Evolutionary conservation across 2,797 vertebrate species (phyloP).

Genomic region (Rhynchotus rufescens): DNA sequence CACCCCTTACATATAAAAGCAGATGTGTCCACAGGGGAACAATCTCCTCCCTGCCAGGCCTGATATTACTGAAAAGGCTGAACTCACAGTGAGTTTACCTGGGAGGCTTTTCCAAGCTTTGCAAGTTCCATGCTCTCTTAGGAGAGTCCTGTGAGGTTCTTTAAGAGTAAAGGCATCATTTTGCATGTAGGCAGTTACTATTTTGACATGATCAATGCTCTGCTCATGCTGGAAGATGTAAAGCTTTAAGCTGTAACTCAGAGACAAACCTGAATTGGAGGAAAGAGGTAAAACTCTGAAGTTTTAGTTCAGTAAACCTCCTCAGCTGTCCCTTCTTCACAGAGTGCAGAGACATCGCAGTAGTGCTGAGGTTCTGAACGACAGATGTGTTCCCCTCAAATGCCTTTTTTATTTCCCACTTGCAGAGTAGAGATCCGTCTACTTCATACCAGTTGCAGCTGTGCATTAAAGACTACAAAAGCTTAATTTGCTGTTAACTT

Average conservation of each 20-base stretch:
- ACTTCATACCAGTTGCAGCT: rapidly evolving
- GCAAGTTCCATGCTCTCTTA: background rate
- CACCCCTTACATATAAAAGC: background rate
- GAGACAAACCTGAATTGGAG: background rate
- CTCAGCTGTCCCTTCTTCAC: background rate
- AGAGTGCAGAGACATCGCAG: background rate
- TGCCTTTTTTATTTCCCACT: background rate
- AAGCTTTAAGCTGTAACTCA: background rate
- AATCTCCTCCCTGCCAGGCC: slow-evolving; percentile 9
- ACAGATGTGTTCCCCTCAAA: background rate
- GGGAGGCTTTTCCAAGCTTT: background rate
- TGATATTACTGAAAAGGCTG: slow-evolving; percentile 31
- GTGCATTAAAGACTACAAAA: background rate
- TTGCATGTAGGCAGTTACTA: background rate
- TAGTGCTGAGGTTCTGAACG: background rate
- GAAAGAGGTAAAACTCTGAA: background rate
- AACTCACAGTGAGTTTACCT: slow-evolving; percentile 60
- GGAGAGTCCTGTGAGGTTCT: background rate
- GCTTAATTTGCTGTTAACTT: background rate
- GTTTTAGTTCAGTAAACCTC: background rate
- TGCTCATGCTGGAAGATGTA: background rate
- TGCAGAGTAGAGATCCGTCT: background rate
- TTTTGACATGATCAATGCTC: rapidly evolving
- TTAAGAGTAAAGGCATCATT: background rate
- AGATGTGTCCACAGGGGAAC: background rate